Evolutionary conservation across 2,888 invertebrate genomes (phyloP).

Genomic region (Oxyteleia sp.): DNA sequence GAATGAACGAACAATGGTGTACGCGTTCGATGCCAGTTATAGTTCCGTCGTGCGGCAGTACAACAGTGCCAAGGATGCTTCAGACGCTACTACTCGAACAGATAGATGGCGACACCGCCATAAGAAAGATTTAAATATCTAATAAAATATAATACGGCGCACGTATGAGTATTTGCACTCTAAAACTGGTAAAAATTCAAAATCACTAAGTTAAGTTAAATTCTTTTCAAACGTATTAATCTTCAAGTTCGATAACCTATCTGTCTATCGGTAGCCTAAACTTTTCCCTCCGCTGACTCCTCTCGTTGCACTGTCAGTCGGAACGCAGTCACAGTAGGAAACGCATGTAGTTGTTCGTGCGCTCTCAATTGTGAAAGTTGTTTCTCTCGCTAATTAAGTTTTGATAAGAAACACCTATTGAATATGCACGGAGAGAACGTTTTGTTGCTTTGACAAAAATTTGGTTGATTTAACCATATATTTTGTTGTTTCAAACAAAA

Average conservation of each 20-base stretch:
- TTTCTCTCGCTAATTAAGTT: neutral
- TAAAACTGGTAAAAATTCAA: neutral
- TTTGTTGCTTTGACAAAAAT: too few species aligned
- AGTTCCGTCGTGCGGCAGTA: too few species aligned
- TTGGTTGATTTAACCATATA: too few species aligned
- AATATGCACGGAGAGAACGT: too few species aligned
- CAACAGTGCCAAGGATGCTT: too few species aligned
- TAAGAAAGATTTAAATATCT: too few species aligned
- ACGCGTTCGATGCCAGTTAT: too few species aligned
- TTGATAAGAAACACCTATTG: neutral
- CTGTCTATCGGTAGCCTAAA: neutral
- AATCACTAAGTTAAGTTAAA: neutral
- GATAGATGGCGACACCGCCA: too few species aligned
- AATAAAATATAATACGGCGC: too few species aligned
- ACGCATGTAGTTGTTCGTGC: neutral
- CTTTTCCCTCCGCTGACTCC: neutral
- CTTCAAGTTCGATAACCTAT: constrained; percentile 1
- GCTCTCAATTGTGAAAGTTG: neutral
- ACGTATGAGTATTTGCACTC: neutral
- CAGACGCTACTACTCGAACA: too few species aligned
- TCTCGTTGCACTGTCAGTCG: constrained; percentile 1
- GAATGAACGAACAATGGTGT: too few species aligned
- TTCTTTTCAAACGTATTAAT: neutral
- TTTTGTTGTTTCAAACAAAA: too few species aligned
- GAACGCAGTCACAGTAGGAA: neutral